These are phyloP conservation scores for Hoplodrina ambigua DNA, from an alignment of 2,888 invertebrate genomes.

Conservation along the genomic window DNA sequence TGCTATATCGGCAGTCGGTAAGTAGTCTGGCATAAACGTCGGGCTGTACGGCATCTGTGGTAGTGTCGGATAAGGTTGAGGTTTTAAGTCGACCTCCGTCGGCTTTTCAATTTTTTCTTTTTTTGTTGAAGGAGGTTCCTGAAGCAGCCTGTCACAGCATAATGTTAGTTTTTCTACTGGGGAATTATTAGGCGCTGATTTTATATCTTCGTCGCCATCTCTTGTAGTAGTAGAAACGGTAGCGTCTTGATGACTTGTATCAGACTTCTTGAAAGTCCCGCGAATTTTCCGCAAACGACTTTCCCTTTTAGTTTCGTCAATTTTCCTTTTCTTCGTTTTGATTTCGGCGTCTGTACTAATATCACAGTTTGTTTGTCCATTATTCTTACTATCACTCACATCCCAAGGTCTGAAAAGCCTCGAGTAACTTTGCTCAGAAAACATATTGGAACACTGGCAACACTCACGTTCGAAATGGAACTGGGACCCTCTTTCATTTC, in stretches of 20 bases:
- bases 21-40: conserved; percentile 79
- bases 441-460: conserved; percentile 78
- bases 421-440: conserved; percentile 84
- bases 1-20: conserved; percentile 83
- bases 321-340: conserved; percentile 72
- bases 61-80: conserved; percentile 52
- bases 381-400: conserved; percentile 79
- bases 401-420: conserved; percentile 92
- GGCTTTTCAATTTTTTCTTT: conserved; percentile 64
- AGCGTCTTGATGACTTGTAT: conserved; percentile 87
- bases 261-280: conserved; percentile 81
- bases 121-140: conserved; percentile 68
- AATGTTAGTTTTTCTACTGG: conserved; percentile 82
- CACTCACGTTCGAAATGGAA: conserved; percentile 80
- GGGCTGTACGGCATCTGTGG: conserved; percentile 69
- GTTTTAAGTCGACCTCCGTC: conserved; percentile 48
- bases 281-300: conserved; percentile 86
- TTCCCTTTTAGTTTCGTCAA: conserved; percentile 79
- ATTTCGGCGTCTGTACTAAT: conserved; percentile 61
- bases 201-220: conserved; percentile 73
- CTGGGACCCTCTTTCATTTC: conserved; percentile 87
- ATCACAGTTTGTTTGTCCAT: conserved; percentile 64
- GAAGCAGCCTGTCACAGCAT: conserved; percentile 83
- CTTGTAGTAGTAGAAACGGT: conserved; percentile 90
- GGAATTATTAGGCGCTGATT: conserved; percentile 65